phyloP scores from a whole-genome alignment of 2,113 vertebrate species.

The Bos javanicus region DNA sequence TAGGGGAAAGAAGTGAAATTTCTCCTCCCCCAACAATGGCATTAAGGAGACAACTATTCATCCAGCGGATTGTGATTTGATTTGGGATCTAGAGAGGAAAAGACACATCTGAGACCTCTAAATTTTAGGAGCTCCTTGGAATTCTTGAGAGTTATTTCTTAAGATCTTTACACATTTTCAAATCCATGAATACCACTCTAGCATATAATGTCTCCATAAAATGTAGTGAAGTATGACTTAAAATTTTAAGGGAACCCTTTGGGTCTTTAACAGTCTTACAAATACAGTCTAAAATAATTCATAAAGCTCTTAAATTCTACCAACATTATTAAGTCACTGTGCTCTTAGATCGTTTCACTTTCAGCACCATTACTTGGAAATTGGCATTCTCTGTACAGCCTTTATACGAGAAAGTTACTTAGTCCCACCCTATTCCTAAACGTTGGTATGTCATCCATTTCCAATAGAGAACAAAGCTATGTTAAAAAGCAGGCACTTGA shows the following conservation, averaged over 20 bases:
- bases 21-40: not conserved
- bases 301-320: not conserved
- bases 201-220: not conserved
- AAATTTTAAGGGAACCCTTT: not conserved
- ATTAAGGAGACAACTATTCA: not conserved
- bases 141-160: not conserved
- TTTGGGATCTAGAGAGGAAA: not conserved
- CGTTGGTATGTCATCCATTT: not conserved
- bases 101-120: not conserved
- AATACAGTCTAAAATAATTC: slow-evolving; percentile 14
- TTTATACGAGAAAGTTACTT: not conserved
- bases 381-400: not conserved
- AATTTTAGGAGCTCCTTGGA: not conserved
- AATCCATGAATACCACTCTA: not conserved
- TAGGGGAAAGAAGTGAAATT: not conserved
- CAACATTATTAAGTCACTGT: not conserved
- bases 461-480: not conserved
- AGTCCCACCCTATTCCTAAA: not conserved
- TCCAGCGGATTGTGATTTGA: not conserved
- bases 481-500: not conserved
- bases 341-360: not conserved
- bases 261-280: not conserved
- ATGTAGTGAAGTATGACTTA: not conserved
- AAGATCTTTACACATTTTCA: slow-evolving; percentile 3
- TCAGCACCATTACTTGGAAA: not conserved